Percentiles rank a stretch among this genome's conserved stretches.
These are phyloP conservation scores for Talpa occidentalis DNA, from an alignment of 2,113 vertebrate species.

Conservation along the genomic window DNA sequence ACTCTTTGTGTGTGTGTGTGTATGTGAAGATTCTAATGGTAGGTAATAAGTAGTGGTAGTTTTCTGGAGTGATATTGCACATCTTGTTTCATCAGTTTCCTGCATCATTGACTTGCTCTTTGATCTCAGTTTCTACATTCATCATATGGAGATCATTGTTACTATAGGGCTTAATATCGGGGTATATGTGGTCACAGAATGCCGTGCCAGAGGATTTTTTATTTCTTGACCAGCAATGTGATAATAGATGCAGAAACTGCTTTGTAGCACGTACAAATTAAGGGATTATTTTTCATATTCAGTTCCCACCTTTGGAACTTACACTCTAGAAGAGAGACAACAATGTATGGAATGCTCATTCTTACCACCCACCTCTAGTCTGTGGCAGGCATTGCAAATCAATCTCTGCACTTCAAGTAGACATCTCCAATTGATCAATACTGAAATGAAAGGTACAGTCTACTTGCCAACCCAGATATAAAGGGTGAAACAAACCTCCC, in stretches of 20 bases:
- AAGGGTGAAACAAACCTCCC: neutral
- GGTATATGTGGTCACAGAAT: neutral
- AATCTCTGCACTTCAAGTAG: neutral
- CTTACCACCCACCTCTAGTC: neutral
- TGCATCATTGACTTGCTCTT: neutral
- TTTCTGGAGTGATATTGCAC: neutral
- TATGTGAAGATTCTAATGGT: neutral
- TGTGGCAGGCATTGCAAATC: slow-evolving; percentile 44
- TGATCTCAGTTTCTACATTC: neutral
- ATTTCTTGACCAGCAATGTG: neutral
- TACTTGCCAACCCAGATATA: neutral
- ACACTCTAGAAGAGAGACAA: neutral
- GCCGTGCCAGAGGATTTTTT: neutral
- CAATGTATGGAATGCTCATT: neutral
- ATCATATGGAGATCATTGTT: neutral
- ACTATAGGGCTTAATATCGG: neutral
- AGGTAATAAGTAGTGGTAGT: rapidly evolving
- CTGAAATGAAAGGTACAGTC: neutral
- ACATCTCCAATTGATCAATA: neutral
- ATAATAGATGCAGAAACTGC: neutral
- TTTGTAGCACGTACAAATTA: neutral
- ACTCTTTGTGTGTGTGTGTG: neutral
- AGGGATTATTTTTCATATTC: neutral
- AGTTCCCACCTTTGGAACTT: neutral
- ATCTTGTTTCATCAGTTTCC: neutral